phyloP scores from a whole-genome alignment of 2,113 vertebrate genomes.

The Mormyrus iriodes region DNA sequence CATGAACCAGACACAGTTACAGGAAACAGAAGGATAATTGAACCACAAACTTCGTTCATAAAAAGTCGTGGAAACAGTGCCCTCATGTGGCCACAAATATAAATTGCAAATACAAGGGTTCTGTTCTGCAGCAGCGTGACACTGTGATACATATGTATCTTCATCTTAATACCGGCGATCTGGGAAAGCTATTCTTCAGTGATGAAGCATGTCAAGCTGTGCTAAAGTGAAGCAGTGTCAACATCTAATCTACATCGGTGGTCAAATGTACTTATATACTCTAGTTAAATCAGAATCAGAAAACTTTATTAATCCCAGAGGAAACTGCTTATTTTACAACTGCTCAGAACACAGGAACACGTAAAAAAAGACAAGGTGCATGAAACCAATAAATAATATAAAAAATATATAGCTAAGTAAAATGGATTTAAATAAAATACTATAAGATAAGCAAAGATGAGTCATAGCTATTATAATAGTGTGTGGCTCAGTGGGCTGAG shows the following conservation, averaged over 20 bases:
- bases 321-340: background rate
- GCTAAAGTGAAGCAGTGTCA: background rate
- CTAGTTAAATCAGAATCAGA: background rate
- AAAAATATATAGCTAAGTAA: background rate
- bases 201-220: background rate
- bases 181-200: background rate
- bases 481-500: too few species aligned
- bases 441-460: too few species aligned
- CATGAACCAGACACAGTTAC: background rate
- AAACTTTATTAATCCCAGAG: background rate
- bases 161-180: background rate
- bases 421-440: too few species aligned
- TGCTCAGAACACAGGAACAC: background rate
- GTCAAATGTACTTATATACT: background rate
- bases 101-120: background rate
- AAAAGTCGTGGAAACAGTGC: background rate
- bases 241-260: background rate
- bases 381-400: background rate
- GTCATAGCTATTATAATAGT: too few species aligned
- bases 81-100: background rate
- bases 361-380: background rate
- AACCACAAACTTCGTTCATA: background rate
- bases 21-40: background rate
- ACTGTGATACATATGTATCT: too few species aligned
- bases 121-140: background rate